Evolutionary conservation across 1,140 invertebrate genomes (phyloP).

Genomic region (Elysia chlorotica): DNA sequence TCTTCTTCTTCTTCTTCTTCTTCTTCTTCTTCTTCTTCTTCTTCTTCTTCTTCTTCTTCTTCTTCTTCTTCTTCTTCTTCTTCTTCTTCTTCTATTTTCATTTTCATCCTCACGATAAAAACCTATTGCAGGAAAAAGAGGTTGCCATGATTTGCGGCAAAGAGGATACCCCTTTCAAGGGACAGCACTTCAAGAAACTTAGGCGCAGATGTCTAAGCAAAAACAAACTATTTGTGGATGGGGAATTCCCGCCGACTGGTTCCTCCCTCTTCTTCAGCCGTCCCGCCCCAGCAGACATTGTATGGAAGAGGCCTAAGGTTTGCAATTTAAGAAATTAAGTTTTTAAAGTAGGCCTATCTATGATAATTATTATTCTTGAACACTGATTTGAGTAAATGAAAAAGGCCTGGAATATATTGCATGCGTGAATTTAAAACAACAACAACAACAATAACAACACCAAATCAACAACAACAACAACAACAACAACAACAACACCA

Average conservation of each 20-base stretch:
- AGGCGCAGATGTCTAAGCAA: slow-evolving; percentile 50
- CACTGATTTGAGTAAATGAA: too few species aligned
- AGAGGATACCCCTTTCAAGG: slow-evolving; percentile 49
- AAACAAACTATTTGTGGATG: slow-evolving; percentile 63
- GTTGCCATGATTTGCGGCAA: neutral
- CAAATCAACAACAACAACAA: too few species aligned
- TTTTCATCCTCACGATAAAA: neutral
- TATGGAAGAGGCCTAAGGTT: slow-evolving; percentile 65
- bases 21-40: neutral
- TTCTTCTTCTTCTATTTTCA: neutral
- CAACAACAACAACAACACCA: slow-evolving; percentile 2
- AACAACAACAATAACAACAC: too few species aligned
- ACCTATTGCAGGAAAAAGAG: neutral
- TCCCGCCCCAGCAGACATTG: slow-evolving; percentile 53
- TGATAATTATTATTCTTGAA: too few species aligned
- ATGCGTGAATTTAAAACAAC: too few species aligned
- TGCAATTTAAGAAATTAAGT: too few species aligned
- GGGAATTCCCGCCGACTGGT: slow-evolving; percentile 64
- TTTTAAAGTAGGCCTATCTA: too few species aligned
- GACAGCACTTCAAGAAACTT: slow-evolving; percentile 57
- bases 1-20: neutral
- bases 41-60: neutral
- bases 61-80: neutral
- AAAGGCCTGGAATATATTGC: too few species aligned
- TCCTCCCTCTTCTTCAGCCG: slow-evolving; percentile 60